A percentile compares a stretch with the other conserved stretches of the same genome.
These are phyloP conservation scores for Heterodera schachtii DNA, from an alignment of 1,140 invertebrate species.

Conservation along the genomic window DNA sequence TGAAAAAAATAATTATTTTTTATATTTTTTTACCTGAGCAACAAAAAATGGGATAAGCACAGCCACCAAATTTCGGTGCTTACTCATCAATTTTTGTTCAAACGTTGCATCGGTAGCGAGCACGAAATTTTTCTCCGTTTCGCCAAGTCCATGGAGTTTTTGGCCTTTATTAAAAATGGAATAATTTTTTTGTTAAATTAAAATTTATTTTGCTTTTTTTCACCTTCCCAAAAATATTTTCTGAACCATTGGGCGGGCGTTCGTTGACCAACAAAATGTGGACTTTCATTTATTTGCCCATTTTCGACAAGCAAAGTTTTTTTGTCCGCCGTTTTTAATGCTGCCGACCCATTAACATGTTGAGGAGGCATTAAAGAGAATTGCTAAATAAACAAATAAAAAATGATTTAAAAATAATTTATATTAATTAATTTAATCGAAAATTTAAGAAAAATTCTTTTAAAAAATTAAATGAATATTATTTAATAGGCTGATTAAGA, in stretches of 20 bases:
- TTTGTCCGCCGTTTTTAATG: not conserved
- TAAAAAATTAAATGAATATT: no score
- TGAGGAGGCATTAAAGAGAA: not conserved
- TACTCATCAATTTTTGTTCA: constrained; percentile 44
- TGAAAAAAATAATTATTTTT: not conserved
- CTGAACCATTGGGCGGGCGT: constrained; percentile 34
- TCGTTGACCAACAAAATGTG: not conserved
- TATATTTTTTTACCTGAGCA: constrained; percentile 41
- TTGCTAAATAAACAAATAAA: no score
- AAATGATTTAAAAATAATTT: no score
- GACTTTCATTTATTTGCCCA: not conserved
- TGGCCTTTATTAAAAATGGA: constrained; percentile 35
- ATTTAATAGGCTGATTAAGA: no score
- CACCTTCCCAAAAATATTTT: constrained; percentile 49
- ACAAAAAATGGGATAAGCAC: constrained; percentile 53
- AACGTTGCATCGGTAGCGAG: constrained; percentile 42
- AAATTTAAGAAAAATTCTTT: no score
- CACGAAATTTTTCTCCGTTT: constrained; percentile 30
- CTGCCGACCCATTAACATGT: not conserved
- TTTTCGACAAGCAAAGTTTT: not conserved
- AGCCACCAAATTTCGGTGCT: constrained; percentile 51
- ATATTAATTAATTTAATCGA: no score
- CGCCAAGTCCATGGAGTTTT: constrained; percentile 42
- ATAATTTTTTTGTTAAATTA: constrained; percentile 2
- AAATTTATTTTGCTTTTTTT: not conserved